Conservation (phyloP, 1,140 invertebrate species). For the Armadillidium nasatum region DNA sequence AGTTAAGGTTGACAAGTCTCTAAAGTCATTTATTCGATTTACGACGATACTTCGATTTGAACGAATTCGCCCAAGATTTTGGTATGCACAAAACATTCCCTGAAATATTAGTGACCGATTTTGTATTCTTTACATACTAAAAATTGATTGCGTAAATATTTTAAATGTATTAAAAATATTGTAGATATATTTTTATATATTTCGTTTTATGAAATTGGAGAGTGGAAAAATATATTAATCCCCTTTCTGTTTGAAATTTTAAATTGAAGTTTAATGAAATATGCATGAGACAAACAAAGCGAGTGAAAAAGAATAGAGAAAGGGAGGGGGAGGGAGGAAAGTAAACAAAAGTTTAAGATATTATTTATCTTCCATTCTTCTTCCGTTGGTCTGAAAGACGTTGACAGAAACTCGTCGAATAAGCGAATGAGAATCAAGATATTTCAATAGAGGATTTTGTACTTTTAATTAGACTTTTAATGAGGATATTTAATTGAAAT, state of each 20-base stretch:
- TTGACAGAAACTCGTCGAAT: background rate
- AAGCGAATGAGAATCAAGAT: background rate
- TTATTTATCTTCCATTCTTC: too few relatives aligned
- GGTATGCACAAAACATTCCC: background rate
- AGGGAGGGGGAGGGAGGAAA: too few relatives aligned
- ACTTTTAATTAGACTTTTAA: constrained; percentile 14
- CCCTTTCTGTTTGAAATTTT: too few relatives aligned
- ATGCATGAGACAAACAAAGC: too few relatives aligned
- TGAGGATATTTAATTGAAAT: constrained; percentile 1
- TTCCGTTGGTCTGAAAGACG: too few relatives aligned
- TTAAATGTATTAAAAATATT: background rate
- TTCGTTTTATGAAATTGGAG: background rate
- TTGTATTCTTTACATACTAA: constrained; percentile 12
- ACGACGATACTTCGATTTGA: background rate
- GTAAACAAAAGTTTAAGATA: too few relatives aligned
- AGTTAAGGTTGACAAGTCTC: constrained; percentile 12
- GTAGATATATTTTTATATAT: background rate
- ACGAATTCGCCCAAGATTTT: background rate
- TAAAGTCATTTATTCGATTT: constrained; percentile 1
- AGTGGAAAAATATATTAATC: too few relatives aligned
- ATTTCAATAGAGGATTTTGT: constrained; percentile 7
- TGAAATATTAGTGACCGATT: background rate
- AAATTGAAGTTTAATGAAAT: too few relatives aligned
- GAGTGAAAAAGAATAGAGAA: too few relatives aligned
- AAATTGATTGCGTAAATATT: background rate